Percentiles rank a stretch among this genome's conserved stretches.
Evolutionary conservation across 2,797 vertebrate genomes (phyloP).

Genomic region (Dromococcyx pavoninus): DNA sequence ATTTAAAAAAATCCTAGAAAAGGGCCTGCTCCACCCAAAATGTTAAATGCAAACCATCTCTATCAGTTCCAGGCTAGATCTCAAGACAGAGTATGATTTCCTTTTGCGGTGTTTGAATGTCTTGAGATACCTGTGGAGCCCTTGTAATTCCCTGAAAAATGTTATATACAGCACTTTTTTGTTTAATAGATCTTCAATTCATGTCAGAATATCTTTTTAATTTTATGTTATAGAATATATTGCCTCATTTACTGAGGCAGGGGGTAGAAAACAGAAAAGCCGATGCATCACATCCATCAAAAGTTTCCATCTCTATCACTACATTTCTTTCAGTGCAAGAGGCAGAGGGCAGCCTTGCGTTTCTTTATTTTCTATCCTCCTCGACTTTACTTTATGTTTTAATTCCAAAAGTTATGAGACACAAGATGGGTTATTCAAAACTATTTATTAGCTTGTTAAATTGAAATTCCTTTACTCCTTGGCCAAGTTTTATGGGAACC

Average conservation of each 20-base stretch:
- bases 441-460: constrained; percentile 63
- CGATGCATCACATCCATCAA: neutral
- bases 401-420: constrained; percentile 52
- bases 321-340: neutral
- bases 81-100: neutral
- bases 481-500: constrained; percentile 45
- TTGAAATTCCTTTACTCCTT: constrained; percentile 51
- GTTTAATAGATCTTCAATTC: neutral
- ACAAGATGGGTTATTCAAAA: constrained; percentile 56
- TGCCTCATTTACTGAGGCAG: neutral
- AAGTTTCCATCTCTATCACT: neutral
- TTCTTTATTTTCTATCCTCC: neutral
- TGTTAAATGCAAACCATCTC: neutral
- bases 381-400: constrained; percentile 29
- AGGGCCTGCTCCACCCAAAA: neutral
- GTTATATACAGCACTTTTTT: neutral
- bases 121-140: neutral
- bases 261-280: neutral
- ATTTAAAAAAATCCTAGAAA: neutral
- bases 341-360: constrained; percentile 63
- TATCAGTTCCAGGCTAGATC: neutral
- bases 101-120: neutral
- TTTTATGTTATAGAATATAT: neutral
- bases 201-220: neutral
- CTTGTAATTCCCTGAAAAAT: neutral